phyloP scores from a whole-genome alignment of 2,888 invertebrate genomes.

The Drosophila ustulata region DNA sequence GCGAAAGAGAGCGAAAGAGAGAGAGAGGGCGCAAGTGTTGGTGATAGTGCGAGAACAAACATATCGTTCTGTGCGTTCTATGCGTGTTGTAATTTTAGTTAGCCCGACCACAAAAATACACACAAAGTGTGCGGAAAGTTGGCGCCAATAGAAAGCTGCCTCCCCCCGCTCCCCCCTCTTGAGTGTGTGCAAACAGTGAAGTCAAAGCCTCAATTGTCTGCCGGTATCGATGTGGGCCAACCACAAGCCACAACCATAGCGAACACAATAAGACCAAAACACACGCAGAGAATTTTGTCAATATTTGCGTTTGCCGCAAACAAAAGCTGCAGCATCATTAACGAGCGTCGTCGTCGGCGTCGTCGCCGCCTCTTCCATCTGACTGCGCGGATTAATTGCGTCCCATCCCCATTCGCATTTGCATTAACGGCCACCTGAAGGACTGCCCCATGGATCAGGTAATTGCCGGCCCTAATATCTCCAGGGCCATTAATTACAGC shows the following conservation, averaged over 20 bases:
- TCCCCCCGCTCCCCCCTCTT: not conserved
- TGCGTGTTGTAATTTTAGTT: conserved; percentile 26
- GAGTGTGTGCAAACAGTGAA: too few species aligned
- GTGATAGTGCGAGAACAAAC: conserved; percentile 4
- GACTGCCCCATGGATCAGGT: conserved; percentile 40
- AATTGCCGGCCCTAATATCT: conserved; percentile 35
- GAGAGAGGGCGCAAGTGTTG: not conserved
- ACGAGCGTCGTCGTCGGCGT: not conserved
- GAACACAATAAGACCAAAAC: conserved; percentile 11
- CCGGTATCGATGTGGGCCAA: conserved; percentile 52
- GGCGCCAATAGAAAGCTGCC: conserved; percentile 59
- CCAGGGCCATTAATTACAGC: conserved; percentile 37
- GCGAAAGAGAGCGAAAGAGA: conserved; percentile 2
- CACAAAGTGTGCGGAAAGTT: conserved; percentile 63
- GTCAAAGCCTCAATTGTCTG: conserved; percentile 43
- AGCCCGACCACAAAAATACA: conserved; percentile 67
- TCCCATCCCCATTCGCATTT: conserved; percentile 16
- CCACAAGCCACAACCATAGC: conserved; percentile 25
- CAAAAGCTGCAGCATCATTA: conserved; percentile 39
- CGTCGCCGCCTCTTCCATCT: not conserved
- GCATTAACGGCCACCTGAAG: conserved; percentile 32
- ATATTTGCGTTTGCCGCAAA: conserved; percentile 47
- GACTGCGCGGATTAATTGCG: conserved; percentile 32
- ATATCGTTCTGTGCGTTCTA: conserved; percentile 29
- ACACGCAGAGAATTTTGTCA: conserved; percentile 43